phyloP scores from a whole-genome alignment of 1,140 invertebrate species.

The Vanessa tameamea region DNA sequence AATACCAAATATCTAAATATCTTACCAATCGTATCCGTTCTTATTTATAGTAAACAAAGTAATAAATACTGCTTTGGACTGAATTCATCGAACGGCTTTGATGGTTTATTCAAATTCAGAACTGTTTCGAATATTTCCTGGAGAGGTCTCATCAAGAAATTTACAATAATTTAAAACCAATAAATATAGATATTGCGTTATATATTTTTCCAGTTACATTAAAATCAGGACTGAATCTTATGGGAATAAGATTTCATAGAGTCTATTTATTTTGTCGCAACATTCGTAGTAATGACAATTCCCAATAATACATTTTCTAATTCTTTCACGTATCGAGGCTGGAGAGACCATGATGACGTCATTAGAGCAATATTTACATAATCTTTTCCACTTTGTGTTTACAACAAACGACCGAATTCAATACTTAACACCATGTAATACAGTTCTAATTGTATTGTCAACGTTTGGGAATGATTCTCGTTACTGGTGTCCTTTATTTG shows the following conservation, averaged over 20 bases:
- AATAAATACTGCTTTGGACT: not conserved
- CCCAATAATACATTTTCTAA: not conserved
- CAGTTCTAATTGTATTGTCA: not conserved
- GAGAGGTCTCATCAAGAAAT: not conserved
- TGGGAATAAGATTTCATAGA: not conserved
- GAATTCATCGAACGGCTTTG: not conserved
- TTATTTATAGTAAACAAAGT: not conserved
- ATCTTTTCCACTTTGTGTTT: slow-evolving; percentile 9
- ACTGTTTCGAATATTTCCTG: slow-evolving; percentile 7
- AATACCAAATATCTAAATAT: no score
- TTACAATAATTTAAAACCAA: not conserved
- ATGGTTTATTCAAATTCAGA: slow-evolving; percentile 1
- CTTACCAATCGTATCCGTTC: no score
- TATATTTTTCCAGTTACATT: no score
- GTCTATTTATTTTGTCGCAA: not conserved
- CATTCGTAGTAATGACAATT: not conserved
- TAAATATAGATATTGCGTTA: no score
- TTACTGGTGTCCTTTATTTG: slow-evolving; percentile 18
- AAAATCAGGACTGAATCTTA: no score
- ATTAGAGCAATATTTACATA: slow-evolving; percentile 25
- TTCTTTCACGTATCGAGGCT: slow-evolving; percentile 1
- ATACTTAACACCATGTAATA: not conserved
- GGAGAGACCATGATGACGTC: slow-evolving; percentile 2
- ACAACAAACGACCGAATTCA: not conserved
- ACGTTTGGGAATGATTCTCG: not conserved